These are phyloP conservation scores for Hydra vulgaris DNA, from an alignment of 30 jellyfish, hydroid and myxozoan genomes.

Conservation along the genomic window DNA sequence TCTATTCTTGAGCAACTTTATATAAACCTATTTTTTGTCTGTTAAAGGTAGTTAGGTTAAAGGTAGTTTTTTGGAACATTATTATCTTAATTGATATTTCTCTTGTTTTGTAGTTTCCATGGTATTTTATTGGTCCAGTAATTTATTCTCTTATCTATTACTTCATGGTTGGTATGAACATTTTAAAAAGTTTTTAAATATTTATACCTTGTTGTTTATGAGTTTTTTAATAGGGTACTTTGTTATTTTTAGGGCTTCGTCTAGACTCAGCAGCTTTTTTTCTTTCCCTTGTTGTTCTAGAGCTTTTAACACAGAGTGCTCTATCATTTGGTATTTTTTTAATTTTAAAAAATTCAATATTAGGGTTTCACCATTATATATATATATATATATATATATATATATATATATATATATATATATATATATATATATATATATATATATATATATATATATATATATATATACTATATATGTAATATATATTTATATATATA, in stretches of 20 bases:
- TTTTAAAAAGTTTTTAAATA: not conserved
- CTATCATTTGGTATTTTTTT: constrained; percentile 63
- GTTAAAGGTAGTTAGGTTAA: no score
- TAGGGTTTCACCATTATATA: no score
- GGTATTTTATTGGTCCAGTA: constrained; percentile 66
- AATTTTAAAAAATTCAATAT: not conserved
- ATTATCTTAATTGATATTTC: no score
- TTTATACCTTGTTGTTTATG: not conserved
- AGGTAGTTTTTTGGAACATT: no score
- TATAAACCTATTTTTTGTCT: no score
- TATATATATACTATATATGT: no score
- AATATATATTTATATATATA: no score
- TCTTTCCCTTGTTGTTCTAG: constrained; percentile 32
- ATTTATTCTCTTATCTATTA: constrained; percentile 48
- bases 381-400: no score
- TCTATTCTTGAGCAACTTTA: no score
- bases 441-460: no score
- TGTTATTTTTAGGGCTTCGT: constrained; percentile 42
- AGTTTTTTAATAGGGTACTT: not conserved
- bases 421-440: no score
- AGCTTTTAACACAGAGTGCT: constrained; percentile 62
- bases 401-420: no score
- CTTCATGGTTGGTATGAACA: constrained; percentile 80
- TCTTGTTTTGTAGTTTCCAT: constrained; percentile 75
- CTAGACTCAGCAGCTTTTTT: constrained; percentile 34